Evolutionary conservation across 1,140 invertebrate genomes (phyloP), one percentile per base, ranked within the genome.

Genomic region (Vollenhovia emeryi): DNA sequence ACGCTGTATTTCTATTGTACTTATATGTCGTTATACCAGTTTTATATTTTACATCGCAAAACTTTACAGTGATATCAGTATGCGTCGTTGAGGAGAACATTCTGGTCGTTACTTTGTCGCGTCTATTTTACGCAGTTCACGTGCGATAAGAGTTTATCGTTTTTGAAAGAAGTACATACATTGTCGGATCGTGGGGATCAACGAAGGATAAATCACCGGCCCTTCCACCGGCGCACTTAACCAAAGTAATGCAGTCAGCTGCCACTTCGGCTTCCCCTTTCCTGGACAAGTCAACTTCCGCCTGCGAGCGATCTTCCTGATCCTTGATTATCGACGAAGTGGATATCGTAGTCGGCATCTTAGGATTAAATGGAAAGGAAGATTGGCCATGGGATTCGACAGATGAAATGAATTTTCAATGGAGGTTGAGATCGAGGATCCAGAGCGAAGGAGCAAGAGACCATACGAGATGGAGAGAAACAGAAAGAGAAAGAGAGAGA

Each of bases 401-500:
- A 86, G 90, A 89, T 90, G 86, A 89, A 93, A 92, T 93, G 92
- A 93, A 93, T 92, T 93, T 92, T 92, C 92, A 92, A 92, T 92
- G 43, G 11, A 75, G 50, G 45, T 55, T n/a, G 57, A 84, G 84
- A 85, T 85, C 74, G 62, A 78, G 21, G 5, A 85, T 68, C 48
- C 7, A 48, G 24, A 60, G 13, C 36, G 43, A 52, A 64, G 33
- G 45, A 43, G 33, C 13, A 62, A 69, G 73, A 59, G 27, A 8
- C 9, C 33, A n/a, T 11, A 4, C 27, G 18, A 36, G 48, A 40
- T 7, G 30, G 8, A 30, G n/a, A 24, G 15, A 36, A 8, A 57
- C 15, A 15, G 11, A 33, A 3, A 43, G 45, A 66, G 40, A 52
- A 21, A 82, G 64, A 18, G 43, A 55, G 9, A 36, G 64, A 36